Evolutionary conservation across 2,888 invertebrate genomes (phyloP), one percentile per base, ranked within the genome.

Genomic region (Diabrotica balteata): DNA sequence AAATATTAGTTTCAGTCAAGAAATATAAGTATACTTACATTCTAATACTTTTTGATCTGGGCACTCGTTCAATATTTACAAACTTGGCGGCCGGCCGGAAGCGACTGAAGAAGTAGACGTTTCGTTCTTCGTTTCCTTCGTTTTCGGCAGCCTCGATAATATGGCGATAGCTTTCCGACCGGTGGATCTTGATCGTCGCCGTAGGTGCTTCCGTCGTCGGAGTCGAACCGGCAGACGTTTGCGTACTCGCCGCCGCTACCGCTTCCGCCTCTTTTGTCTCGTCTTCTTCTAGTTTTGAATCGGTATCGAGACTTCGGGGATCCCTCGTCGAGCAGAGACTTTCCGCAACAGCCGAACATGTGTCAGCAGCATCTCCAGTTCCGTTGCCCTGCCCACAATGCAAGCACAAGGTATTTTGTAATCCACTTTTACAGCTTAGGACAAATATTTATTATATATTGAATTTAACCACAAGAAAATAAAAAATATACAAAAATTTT

Each of bases 141-240:
- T 74, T 75, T 75, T 82, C 81, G 47, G 80, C 81, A 67, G 80
- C 82, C 72, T 84, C 84, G 69, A 84, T 80, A 73, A 84, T 84
- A 75, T 80, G 82, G 57, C 83, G 80, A 76, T 84, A 84, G 71
- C 84, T 84, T 77, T 83, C 87, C 83, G 85, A 87, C 80, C 85
- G 86, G 80, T 79, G 87, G 83, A 85, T 87, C 83, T 84, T 86
- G 84, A 81, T 85, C 58, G 84, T 9, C 88, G 88, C 81, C 89
- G 84, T 67, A 89, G 87, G 55, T 43, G 32, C 61, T 46, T 55
- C 68, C 68, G 68, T 72, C 69, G 73, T 64, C 68, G 67, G 66
- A 68, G 72, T 72, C 72, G 73, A 72, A 75, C 66, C 69, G 74
- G 65, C 70, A 73, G 68, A 77, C 85, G 85, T 81, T 84, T 70